Evolutionary conservation across 2,888 invertebrate species (phyloP).

Genomic region (Laspeyria flexula): DNA sequence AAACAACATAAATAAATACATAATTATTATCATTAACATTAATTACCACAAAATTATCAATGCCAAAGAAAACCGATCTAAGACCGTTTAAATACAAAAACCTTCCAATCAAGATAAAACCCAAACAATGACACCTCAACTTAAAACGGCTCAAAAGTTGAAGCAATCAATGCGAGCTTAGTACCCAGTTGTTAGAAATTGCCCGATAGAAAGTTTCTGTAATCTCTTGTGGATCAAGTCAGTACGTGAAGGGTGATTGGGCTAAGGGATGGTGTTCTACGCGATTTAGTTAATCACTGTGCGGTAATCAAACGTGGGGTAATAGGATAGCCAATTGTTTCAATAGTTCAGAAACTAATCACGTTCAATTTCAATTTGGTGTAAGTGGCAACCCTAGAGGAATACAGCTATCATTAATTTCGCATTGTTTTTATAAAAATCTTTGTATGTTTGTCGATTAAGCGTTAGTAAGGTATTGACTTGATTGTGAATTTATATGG

Average conservation of each 20-base stretch:
- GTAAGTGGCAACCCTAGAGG: too few relatives aligned
- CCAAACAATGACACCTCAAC: constrained; percentile 52
- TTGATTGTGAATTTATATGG: too few relatives aligned
- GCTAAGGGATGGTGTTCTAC: constrained; percentile 51
- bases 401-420: too few relatives aligned
- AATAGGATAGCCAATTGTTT: constrained; percentile 33
- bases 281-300: constrained; percentile 67
- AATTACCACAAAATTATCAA: too few relatives aligned
- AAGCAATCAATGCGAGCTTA: constrained; percentile 51
- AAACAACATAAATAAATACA: too few relatives aligned
- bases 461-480: too few relatives aligned
- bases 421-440: too few relatives aligned
- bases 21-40: too few relatives aligned
- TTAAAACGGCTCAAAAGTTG: constrained; percentile 54
- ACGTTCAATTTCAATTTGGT: constrained; percentile 4
- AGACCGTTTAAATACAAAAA: too few relatives aligned
- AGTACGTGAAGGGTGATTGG: constrained; percentile 63
- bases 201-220: constrained; percentile 57
- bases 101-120: constrained; percentile 40
- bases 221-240: constrained; percentile 57
- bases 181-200: constrained; percentile 55
- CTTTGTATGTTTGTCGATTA: too few relatives aligned
- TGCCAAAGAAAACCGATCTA: too few relatives aligned
- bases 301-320: constrained; percentile 56
- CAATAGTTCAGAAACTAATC: constrained; percentile 14